Evolutionary conservation across 2,888 invertebrate species (phyloP).

Genomic region (Poecilobothrus nobilitatus): DNA sequence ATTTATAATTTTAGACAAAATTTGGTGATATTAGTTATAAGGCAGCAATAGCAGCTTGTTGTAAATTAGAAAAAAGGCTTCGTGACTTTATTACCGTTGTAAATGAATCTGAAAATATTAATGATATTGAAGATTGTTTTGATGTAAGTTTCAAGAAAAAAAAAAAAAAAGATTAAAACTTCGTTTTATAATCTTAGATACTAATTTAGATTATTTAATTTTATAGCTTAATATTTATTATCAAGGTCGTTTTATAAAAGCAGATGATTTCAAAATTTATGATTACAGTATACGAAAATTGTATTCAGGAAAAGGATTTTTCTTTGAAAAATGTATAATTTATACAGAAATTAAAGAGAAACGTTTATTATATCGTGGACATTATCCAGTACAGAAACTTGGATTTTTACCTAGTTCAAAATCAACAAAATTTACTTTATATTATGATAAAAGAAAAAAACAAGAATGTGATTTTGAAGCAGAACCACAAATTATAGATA

Average conservation of each 20-base stretch:
- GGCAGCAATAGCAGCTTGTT: conserved; percentile 39
- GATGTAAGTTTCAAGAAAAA: conserved; percentile 31
- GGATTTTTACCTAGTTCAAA: conserved; percentile 37
- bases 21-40: conserved; percentile 37
- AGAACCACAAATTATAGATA: conserved; percentile 32
- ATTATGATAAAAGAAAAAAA: conserved; percentile 38
- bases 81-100: conserved; percentile 37
- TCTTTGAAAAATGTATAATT: conserved; percentile 42
- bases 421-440: conserved; percentile 34
- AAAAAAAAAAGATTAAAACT: no score
- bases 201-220: conserved; percentile 8
- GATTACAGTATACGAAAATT: conserved; percentile 36
- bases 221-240: conserved; percentile 40
- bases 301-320: conserved; percentile 40
- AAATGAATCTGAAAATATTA: conserved; percentile 42
- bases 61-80: conserved; percentile 39
- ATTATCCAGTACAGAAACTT: conserved; percentile 40
- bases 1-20: conserved; percentile 17
- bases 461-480: conserved; percentile 41
- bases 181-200: background rate
- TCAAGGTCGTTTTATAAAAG: conserved; percentile 42
- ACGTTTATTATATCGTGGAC: conserved; percentile 38
- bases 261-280: conserved; percentile 36
- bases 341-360: conserved; percentile 42
- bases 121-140: conserved; percentile 39